Evolutionary conservation across 2,797 vertebrate genomes (phyloP), one percentile per base, ranked within the genome.

Genomic region (Antennarius maculatus): DNA sequence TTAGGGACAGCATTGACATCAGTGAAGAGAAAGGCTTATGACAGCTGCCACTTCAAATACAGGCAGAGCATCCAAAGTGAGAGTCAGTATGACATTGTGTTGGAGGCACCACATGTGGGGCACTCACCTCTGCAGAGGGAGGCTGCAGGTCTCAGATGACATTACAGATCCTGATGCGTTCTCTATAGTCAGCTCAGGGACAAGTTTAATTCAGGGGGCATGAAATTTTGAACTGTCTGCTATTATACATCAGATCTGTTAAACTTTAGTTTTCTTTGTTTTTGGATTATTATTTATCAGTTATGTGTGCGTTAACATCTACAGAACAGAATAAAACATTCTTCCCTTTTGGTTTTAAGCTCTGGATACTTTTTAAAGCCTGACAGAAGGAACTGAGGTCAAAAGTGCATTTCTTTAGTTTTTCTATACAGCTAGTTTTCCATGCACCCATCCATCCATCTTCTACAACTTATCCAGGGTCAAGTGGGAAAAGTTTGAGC

Each of bases 41-140:
- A 89, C 85, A 87, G 83, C 85, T 87, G 86, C 82, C 86, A 84
- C 75, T 78, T 82, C 55, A 5, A 82, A 80, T 86, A 63, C 62
- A 59, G 29, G 48, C 23, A 71, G 48, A n/a, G 27, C 69, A 69
- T 73, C 42, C 45, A 11, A 56, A 68, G 28, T 50, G 29, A 73
- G 71, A 71, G 70, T 77, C 69, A 53, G 61, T 11, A 5, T 83
- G 74, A 85, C 80, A 74, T 79, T 79, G 80, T 74, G 68, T 70
- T 27, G 23, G 23, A 23, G 23, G 23, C 23, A 23, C 23, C 23
- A 23, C 23, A 23, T 23, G 23, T 23, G 23, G 23, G 23, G 23
- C 64, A 17, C 74, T 79, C 70, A 68, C 55, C 71, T 71, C 77
- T 63, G 39, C 62, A 6, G 59, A 65, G 65, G 54, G 43, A 66